These are phyloP conservation scores for Thaleichthys pacificus DNA, from an alignment of 2,797 vertebrate genomes.

Conservation along the genomic window DNA sequence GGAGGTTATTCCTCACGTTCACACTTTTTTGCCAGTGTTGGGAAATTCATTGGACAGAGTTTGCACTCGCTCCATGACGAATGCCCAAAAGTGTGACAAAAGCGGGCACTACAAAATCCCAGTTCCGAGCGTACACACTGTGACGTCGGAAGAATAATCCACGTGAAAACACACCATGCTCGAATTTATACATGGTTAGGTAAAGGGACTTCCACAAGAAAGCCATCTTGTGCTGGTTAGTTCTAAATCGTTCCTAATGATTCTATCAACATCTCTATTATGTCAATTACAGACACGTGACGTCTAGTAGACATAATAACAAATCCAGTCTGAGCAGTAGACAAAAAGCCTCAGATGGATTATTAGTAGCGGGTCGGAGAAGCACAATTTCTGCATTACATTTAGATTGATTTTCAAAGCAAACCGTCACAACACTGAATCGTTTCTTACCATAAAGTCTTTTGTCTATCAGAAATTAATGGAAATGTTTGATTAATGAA, in stretches of 20 bases:
- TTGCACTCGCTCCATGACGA: not conserved
- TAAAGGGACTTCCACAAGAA: not conserved
- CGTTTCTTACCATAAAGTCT: slow-evolving; percentile 67
- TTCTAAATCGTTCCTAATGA: not conserved
- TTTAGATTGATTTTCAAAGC: slow-evolving; percentile 25
- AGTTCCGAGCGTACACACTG: not conserved
- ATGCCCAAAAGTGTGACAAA: not conserved
- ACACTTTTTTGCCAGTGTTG: slow-evolving; percentile 1
- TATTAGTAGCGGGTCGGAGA: not conserved
- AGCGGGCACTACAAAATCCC: not conserved
- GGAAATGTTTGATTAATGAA: slow-evolving; percentile 33
- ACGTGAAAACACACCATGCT: slow-evolving; percentile 2
- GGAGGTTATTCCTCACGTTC: not conserved
- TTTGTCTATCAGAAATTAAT: slow-evolving; percentile 55
- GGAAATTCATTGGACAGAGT: not conserved
- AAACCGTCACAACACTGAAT: slow-evolving; percentile 7
- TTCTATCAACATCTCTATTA: not conserved
- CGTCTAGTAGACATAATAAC: too few relatives aligned
- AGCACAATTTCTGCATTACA: slow-evolving; percentile 27
- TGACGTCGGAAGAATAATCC: not conserved
- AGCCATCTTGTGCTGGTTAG: slow-evolving; percentile 2
- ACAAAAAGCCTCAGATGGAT: too few relatives aligned
- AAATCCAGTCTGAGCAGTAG: too few relatives aligned
- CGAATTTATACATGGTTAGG: not conserved
- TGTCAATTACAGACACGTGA: not conserved